Conservation (phyloP, 2,113 vertebrate genomes). For the Chionodraco myersi region DNA sequence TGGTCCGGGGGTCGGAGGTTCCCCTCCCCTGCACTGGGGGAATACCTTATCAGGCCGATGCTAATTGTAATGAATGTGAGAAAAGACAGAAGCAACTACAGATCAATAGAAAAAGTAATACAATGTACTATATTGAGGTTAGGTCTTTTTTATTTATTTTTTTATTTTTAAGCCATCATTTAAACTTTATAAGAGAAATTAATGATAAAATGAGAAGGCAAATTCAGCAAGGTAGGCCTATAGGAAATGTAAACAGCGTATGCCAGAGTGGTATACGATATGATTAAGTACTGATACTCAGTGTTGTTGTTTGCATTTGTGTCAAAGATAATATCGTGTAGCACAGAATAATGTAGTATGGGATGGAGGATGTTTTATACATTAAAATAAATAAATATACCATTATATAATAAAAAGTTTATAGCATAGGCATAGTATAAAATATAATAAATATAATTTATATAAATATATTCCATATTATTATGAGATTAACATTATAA, state of each 20-base stretch:
- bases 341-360: background rate
- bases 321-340: too few species aligned
- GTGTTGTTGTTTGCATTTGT: too few species aligned
- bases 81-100: background rate
- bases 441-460: background rate
- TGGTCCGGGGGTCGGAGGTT: too few species aligned
- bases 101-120: background rate
- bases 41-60: background rate
- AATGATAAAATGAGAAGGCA: background rate
- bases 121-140: too few species aligned
- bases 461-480: too few species aligned
- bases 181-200: background rate
- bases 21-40: too few species aligned
- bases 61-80: background rate
- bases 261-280: background rate
- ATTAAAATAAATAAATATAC: background rate
- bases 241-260: background rate
- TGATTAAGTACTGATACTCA: background rate
- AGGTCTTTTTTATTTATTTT: too few species aligned
- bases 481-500: too few species aligned
- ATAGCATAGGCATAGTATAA: background rate
- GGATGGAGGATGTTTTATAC: background rate
- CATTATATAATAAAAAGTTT: background rate
- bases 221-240: background rate
- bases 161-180: too few species aligned